Evolutionary conservation across 2,113 vertebrate genomes (phyloP).

Genomic region (Vombatus ursinus): DNA sequence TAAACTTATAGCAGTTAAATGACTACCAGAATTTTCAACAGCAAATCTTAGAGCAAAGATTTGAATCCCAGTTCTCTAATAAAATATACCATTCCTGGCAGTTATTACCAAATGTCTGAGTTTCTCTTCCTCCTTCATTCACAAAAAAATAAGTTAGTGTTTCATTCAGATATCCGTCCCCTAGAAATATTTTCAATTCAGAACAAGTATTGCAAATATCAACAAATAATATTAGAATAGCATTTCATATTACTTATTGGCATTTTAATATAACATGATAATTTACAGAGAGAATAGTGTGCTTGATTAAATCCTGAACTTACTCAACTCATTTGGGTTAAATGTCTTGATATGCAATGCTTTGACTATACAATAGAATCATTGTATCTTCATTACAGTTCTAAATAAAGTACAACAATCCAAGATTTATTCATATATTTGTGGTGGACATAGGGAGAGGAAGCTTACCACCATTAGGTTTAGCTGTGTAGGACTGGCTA

Average conservation of each 20-base stretch:
- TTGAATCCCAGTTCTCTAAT: neutral
- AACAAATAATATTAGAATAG: neutral
- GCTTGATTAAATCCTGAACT: neutral
- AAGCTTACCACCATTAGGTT: neutral
- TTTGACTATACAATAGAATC: neutral
- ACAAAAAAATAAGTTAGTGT: neutral
- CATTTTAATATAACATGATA: neutral
- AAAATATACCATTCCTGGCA: neutral
- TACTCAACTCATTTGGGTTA: neutral
- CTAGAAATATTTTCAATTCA: neutral
- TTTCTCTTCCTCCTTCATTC: neutral
- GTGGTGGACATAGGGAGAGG: neutral
- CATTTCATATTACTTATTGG: neutral
- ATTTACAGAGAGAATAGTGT: neutral
- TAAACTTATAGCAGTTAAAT: neutral
- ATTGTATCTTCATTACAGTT: slow-evolving; percentile 19
- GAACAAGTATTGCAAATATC: neutral
- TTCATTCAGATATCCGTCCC: neutral
- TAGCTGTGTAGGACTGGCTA: neutral
- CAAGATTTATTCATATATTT: slow-evolving; percentile 9
- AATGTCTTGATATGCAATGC: neutral
- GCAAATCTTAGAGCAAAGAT: neutral
- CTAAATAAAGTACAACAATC: neutral
- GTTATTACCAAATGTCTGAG: neutral
- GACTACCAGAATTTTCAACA: neutral